phyloP scores from a whole-genome alignment of 2,888 invertebrate genomes.

The Frankliniella intonsa region DNA sequence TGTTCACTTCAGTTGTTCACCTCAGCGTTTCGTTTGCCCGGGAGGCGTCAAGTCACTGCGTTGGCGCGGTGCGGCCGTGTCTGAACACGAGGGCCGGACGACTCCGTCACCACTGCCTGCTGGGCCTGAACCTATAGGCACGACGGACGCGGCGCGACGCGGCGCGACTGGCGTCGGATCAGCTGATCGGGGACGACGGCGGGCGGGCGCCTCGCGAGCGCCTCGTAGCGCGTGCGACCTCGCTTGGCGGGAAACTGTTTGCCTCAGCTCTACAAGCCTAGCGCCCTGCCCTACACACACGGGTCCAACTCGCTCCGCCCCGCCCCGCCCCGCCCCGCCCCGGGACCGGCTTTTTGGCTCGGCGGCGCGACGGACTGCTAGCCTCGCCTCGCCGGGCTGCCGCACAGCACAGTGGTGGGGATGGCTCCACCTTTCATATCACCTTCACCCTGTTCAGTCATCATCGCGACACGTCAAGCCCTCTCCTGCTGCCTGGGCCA shows the following conservation, averaged over 20 bases:
- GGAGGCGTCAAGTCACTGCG: too few relatives aligned
- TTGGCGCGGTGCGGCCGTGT: too few relatives aligned
- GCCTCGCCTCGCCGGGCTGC: too few relatives aligned
- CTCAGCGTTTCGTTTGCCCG: too few relatives aligned
- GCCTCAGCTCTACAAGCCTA: slow-evolving; percentile 41
- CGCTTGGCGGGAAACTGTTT: slow-evolving; percentile 41
- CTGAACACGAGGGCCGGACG: too few relatives aligned
- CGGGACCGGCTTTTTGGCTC: slow-evolving; percentile 28
- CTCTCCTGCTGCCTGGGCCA: too few relatives aligned
- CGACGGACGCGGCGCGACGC: too few relatives aligned
- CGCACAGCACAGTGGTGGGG: too few relatives aligned
- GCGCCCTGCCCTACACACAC: neutral
- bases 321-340: neutral
- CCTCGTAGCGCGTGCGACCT: slow-evolving; percentile 30
- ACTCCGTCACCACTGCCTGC: too few relatives aligned
- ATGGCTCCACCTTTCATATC: slow-evolving; percentile 30
- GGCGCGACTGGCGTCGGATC: neutral
- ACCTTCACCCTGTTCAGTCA: neutral
- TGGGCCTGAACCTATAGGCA: too few relatives aligned
- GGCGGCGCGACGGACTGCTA: neutral
- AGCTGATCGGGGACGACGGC: neutral
- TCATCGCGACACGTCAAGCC: too few relatives aligned
- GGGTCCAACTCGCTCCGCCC: neutral
- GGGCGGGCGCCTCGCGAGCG: neutral
- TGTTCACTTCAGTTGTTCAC: too few relatives aligned